These are phyloP conservation scores for Ameiurus melas DNA, from an alignment of 2,113 vertebrate genomes.

Conservation along the genomic window DNA sequence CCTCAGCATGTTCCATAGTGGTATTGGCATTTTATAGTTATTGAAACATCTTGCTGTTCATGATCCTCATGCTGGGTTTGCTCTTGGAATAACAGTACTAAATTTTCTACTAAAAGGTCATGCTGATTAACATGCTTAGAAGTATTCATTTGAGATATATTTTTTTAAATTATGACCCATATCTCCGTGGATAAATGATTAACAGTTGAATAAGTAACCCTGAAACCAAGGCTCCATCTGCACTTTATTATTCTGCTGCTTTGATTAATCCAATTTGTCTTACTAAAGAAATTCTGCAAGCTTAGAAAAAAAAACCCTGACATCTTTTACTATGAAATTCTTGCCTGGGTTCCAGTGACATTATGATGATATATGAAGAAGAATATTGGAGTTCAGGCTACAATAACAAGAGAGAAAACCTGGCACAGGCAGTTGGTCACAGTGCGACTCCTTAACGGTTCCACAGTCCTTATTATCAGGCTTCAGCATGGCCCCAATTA, in stretches of 20 bases:
- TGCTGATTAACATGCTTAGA: constrained; percentile 7
- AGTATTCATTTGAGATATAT: background rate
- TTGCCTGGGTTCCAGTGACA: constrained; percentile 16
- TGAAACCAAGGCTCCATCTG: background rate
- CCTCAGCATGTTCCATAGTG: background rate
- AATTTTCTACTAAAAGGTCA: background rate
- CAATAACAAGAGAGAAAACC: constrained; percentile 47
- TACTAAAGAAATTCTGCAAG: background rate
- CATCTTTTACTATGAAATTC: background rate
- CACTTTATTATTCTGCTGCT: background rate
- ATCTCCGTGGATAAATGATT: background rate
- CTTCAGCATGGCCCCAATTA: constrained; percentile 41
- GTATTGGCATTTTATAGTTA: background rate
- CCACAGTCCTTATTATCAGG: background rate
- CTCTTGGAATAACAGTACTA: background rate
- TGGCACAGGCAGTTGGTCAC: constrained; percentile 31
- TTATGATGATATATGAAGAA: constrained; percentile 55
- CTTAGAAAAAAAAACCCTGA: background rate
- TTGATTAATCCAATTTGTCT: constrained; percentile 14
- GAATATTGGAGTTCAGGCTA: constrained; percentile 17
- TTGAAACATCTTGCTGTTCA: background rate
- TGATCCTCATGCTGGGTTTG: background rate
- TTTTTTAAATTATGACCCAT: background rate
- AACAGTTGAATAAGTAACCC: background rate
- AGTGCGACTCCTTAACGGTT: constrained; percentile 33